phyloP scores from a whole-genome alignment of 2,797 vertebrate genomes.

The Allobates femoralis region DNA sequence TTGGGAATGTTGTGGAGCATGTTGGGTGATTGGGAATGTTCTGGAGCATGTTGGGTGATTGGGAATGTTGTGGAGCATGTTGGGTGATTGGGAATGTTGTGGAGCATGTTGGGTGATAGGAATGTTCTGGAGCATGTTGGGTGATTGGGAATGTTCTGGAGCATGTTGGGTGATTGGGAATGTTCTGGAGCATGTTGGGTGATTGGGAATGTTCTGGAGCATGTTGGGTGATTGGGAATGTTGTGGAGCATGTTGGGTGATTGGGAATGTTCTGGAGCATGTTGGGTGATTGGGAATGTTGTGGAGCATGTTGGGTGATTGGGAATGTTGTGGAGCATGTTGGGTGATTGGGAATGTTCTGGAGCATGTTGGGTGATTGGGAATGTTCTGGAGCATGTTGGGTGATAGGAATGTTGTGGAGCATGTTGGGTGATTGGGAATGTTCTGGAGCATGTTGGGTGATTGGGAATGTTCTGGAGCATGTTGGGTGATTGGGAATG shows the following conservation, averaged over 20 bases:
- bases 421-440: too few relatives aligned
- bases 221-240: not conserved
- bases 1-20: not conserved
- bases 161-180: not conserved
- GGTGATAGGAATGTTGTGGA: not conserved
- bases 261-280: not conserved
- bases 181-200: not conserved
- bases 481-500: not conserved
- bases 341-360: not conserved
- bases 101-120: not conserved
- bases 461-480: not conserved
- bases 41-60: not conserved
- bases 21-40: not conserved
- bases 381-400: not conserved
- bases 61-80: not conserved
- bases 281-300: not conserved
- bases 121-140: not conserved
- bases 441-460: not conserved
- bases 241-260: not conserved
- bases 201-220: not conserved
- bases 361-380: not conserved
- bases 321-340: not conserved
- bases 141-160: not conserved
- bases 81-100: not conserved
- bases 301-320: not conserved